Percentiles rank a stretch among this genome's conserved stretches.
Evolutionary conservation across 2,888 invertebrate genomes (phyloP).

Genomic region (Diarsia mendica): DNA sequence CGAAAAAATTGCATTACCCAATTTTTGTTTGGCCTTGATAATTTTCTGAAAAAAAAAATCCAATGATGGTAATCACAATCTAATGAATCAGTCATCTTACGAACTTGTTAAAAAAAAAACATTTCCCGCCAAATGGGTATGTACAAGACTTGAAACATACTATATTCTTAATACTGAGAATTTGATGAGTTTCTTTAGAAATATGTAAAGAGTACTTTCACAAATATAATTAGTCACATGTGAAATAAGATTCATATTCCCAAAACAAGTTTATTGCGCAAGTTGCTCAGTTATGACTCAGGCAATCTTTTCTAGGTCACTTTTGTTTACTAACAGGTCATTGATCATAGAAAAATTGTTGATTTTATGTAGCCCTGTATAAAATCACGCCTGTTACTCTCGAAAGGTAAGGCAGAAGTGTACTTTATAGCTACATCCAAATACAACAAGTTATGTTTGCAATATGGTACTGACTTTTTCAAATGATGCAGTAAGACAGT

Average conservation of each 20-base stretch:
- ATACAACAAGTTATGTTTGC: too few species aligned
- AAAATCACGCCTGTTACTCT: neutral
- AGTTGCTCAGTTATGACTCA: slow-evolving; percentile 42
- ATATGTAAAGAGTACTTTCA: slow-evolving; percentile 25
- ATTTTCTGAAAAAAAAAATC: too few species aligned
- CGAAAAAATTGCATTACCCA: too few species aligned
- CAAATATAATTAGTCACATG: slow-evolving; percentile 11
- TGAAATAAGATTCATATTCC: neutral
- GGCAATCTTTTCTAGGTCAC: slow-evolving; percentile 44
- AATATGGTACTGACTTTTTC: too few species aligned
- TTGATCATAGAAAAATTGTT: slow-evolving; percentile 21
- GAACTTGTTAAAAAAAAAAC: too few species aligned
- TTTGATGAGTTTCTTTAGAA: neutral
- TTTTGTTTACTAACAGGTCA: slow-evolving; percentile 35
- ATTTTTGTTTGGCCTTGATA: too few species aligned
- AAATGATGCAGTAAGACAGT: too few species aligned
- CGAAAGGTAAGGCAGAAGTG: neutral
- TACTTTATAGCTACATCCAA: too few species aligned
- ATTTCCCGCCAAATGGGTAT: too few species aligned
- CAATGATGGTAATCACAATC: too few species aligned
- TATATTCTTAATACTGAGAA: neutral
- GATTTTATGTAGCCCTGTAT: slow-evolving; percentile 2
- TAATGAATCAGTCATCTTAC: too few species aligned
- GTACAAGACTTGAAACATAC: too few species aligned
- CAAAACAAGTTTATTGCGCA: slow-evolving; percentile 12